A percentile compares a stretch with the other conserved stretches of the same genome.
phyloP scores from a whole-genome alignment of 2,113 vertebrate genomes.

The Lontra canadensis region DNA sequence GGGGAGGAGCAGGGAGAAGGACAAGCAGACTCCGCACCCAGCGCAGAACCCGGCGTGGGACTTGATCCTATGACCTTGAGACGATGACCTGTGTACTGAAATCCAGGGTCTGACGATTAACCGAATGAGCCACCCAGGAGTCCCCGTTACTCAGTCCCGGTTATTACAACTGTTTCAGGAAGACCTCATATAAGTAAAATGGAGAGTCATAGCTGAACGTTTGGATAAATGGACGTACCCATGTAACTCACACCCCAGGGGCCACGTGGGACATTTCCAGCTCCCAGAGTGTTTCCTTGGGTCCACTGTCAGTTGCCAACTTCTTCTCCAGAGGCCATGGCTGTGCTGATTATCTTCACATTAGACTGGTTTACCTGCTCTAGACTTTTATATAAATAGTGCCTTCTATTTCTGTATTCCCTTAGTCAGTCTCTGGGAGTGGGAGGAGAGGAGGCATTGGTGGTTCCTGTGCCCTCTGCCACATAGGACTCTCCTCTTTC shows the following conservation, averaged over 20 bases:
- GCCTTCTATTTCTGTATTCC: not conserved
- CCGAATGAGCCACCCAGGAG: not conserved
- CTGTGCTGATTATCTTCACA: not conserved
- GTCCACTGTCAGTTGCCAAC: not conserved
- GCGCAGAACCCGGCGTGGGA: not conserved
- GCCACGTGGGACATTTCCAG: not conserved
- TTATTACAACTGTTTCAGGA: not conserved
- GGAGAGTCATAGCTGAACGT: not conserved
- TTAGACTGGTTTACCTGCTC: not conserved
- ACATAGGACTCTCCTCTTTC: not conserved
- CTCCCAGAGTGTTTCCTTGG: not conserved
- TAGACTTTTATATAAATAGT: not conserved
- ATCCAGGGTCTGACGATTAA: not conserved
- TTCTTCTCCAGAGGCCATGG: not conserved
- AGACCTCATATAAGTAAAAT: not conserved
- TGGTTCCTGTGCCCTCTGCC: not conserved
- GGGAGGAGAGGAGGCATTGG: not conserved
- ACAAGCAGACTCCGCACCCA: not conserved
- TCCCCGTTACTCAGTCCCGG: not conserved
- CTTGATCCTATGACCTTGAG: not conserved
- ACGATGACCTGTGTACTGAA: not conserved
- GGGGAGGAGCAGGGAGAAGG: not conserved
- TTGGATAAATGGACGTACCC: not conserved
- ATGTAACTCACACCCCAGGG: rapidly evolving
- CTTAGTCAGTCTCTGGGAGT: not conserved